Evolutionary conservation across 2,888 invertebrate species (phyloP).

Genomic region (Sthenelais limicola): DNA sequence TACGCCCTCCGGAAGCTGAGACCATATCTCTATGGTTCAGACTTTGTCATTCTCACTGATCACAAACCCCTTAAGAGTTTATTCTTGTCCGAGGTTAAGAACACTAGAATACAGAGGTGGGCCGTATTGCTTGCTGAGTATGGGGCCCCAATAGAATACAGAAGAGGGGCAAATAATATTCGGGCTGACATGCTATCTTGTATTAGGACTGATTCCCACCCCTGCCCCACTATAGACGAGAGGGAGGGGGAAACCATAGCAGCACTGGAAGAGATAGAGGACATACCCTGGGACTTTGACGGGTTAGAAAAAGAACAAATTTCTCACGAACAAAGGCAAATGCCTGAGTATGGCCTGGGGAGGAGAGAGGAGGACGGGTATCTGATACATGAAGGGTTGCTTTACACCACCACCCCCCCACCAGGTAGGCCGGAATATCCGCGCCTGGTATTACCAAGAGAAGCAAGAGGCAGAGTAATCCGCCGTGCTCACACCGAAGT

Average conservation of each 20-base stretch:
- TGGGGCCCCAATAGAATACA: constrained; percentile 44
- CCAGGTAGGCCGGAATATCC: constrained; percentile 2
- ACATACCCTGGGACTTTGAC: background rate
- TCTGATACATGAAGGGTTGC: constrained; percentile 6
- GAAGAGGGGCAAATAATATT: constrained; percentile 40
- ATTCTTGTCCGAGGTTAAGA: constrained; percentile 41
- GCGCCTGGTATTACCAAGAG: constrained; percentile 17
- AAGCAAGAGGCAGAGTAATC: background rate
- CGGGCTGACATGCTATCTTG: constrained; percentile 43
- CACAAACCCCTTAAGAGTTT: constrained; percentile 40
- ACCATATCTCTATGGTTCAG: constrained; percentile 39
- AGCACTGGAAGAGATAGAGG: background rate
- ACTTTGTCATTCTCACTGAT: constrained; percentile 31
- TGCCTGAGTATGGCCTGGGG: constrained; percentile 1
- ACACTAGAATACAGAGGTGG: constrained; percentile 46
- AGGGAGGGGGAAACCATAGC: no score
- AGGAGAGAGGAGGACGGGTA: constrained; percentile 5
- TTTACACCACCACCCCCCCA: constrained; percentile 19
- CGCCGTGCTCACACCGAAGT: constrained; percentile 6
- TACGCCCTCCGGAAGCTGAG: constrained; percentile 29
- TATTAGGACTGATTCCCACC: no score
- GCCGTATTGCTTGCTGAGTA: constrained; percentile 45
- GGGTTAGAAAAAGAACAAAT: constrained; percentile 6
- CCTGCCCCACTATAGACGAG: no score
- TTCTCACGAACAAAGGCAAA: no score